These are phyloP conservation scores for Whitmania pigra DNA, from an alignment of 1,140 invertebrate genomes.

Conservation along the genomic window DNA sequence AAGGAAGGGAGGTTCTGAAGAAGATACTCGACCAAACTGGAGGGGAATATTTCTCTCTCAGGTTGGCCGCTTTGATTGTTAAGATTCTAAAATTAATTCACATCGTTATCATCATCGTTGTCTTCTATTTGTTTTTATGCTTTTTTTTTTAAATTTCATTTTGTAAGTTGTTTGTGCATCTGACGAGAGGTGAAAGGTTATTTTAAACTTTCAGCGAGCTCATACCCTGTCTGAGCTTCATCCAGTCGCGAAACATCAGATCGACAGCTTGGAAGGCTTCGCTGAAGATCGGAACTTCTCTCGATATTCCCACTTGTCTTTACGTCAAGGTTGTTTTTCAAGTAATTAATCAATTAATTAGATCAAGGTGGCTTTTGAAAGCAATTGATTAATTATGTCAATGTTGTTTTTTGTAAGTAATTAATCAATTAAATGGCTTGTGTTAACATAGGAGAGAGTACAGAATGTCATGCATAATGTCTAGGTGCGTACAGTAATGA, in stretches of 20 bases:
- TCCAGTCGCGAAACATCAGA: conserved; percentile 39
- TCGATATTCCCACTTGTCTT: conserved; percentile 43
- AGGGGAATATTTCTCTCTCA: conserved; percentile 12
- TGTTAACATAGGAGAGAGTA: no score
- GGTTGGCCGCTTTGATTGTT: conserved; percentile 1
- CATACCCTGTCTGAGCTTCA: conserved; percentile 43
- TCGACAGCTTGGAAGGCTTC: conserved; percentile 45
- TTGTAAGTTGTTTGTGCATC: no score
- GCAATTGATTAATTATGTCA: no score
- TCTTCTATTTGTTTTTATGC: no score
- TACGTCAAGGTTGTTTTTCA: conserved; percentile 38
- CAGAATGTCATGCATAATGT: no score
- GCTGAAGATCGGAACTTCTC: conserved; percentile 41
- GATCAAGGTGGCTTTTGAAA: no score
- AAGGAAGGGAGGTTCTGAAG: background rate
- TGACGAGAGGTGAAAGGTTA: background rate
- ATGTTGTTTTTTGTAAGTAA: no score
- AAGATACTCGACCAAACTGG: background rate
- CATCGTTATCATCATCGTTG: no score
- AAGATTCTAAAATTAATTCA: background rate
- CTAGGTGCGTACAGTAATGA: background rate
- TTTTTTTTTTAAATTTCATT: no score
- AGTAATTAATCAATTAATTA: no score
- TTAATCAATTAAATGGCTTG: no score
- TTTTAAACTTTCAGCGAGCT: conserved; percentile 39